Conservation (phyloP, 2,888 invertebrate species). For the Hermaeophaga mercurialis region DNA sequence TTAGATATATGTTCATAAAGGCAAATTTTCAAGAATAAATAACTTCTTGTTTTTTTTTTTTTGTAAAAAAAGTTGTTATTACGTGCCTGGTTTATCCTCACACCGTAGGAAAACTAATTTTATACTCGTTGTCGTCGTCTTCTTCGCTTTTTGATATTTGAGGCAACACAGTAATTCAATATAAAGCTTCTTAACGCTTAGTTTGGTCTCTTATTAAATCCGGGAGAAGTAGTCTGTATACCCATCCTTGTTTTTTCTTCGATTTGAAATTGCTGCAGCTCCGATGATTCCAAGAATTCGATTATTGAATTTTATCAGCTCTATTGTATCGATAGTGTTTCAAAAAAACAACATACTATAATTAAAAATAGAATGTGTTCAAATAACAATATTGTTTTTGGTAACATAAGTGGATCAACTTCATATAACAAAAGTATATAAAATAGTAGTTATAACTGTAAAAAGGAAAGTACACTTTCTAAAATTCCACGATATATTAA, state of each 20-base stretch:
- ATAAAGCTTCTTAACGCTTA: slow-evolving; percentile 35
- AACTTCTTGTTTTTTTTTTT: background rate
- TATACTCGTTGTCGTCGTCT: slow-evolving; percentile 30
- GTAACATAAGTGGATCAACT: no score
- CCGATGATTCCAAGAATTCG: slow-evolving; percentile 7
- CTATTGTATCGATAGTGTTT: slow-evolving; percentile 1
- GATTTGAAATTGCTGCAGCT: slow-evolving; percentile 9
- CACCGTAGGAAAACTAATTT: slow-evolving; percentile 34
- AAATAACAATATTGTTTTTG: no score
- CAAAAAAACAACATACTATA: background rate
- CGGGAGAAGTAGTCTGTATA: slow-evolving; percentile 13
- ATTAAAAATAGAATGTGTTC: no score
- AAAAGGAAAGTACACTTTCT: no score
- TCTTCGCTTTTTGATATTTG: slow-evolving; percentile 35
- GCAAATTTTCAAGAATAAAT: background rate
- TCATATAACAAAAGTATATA: no score
- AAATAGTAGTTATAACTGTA: no score
- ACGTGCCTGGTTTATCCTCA: slow-evolving; percentile 14
- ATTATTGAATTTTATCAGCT: slow-evolving; percentile 1
- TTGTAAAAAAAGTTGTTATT: background rate
- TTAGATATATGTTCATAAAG: background rate
- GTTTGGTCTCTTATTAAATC: slow-evolving; percentile 36
- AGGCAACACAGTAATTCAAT: slow-evolving; percentile 37
- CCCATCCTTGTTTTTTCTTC: slow-evolving; percentile 24
- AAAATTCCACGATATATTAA: no score